Conservation (phyloP, 2,888 invertebrate species). For the Rhabditophanes sp. region DNA sequence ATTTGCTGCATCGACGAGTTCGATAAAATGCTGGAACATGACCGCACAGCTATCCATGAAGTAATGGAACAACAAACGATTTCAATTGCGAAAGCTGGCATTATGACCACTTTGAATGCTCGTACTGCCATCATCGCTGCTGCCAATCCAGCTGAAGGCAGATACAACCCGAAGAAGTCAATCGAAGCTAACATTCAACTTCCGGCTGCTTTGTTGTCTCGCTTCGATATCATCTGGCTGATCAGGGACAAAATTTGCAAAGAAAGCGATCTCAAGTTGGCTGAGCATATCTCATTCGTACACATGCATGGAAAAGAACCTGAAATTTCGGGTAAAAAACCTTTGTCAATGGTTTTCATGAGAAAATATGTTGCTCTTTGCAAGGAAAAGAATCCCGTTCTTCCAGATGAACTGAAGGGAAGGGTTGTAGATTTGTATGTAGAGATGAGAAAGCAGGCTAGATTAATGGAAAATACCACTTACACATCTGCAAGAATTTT, state of each 20-base stretch:
- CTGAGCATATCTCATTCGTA: conserved; percentile 91
- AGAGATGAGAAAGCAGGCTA: conserved; percentile 60
- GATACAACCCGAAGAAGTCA: conserved; percentile 83
- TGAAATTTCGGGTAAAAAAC: conserved; percentile 55
- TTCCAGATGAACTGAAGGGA: conserved; percentile 72
- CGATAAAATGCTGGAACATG: conserved; percentile 93
- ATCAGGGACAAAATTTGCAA: conserved; percentile 54
- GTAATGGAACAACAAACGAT: conserved; percentile 84
- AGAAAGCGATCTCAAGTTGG: conserved; percentile 61
- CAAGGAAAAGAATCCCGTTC: conserved; percentile 67
- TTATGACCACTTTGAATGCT: conserved; percentile 93
- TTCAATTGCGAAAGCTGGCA: conserved; percentile 96
- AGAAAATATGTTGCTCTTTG: conserved; percentile 67
- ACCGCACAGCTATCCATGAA: conserved; percentile 87
- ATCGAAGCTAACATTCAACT: conserved; percentile 93
- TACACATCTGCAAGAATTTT: conserved; percentile 92
- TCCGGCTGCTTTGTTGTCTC: conserved; percentile 84
- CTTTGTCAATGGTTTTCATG: conserved; percentile 79
- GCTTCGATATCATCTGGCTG: conserved; percentile 38
- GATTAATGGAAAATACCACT: conserved; percentile 68
- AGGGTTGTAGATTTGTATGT: conserved; percentile 61
- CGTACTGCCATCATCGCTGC: conserved; percentile 91
- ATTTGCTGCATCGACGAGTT: conserved; percentile 96
- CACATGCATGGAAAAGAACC: conserved; percentile 63
- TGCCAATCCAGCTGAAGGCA: conserved; percentile 93